phyloP scores from a whole-genome alignment of 2,113 vertebrate species.

The Rhodinocichla rosea region DNA sequence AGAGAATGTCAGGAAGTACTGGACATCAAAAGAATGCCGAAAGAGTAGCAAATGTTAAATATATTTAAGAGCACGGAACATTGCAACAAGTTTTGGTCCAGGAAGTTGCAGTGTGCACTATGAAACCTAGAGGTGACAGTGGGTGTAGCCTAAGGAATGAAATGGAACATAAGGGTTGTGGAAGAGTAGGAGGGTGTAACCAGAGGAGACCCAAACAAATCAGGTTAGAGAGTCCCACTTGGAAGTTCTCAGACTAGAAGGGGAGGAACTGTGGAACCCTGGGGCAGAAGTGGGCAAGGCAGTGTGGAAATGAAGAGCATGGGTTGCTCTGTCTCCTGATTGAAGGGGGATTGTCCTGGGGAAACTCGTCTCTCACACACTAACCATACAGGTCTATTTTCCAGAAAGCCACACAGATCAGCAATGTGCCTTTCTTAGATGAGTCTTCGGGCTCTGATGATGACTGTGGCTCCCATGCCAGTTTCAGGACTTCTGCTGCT shows the following conservation, averaged over 20 bases:
- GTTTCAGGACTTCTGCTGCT: slow-evolving; percentile 79
- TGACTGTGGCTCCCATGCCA: slow-evolving; percentile 85
- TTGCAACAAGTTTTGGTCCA: neutral
- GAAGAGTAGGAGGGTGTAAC: neutral
- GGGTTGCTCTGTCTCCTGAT: neutral
- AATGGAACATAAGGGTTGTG: neutral
- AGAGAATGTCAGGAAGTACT: neutral
- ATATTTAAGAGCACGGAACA: neutral
- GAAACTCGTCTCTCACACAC: neutral
- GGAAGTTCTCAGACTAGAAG: neutral
- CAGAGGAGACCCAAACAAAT: neutral
- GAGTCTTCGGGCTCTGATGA: slow-evolving; percentile 89
- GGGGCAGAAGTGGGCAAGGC: neutral
- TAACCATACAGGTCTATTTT: neutral
- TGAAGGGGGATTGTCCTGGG: neutral
- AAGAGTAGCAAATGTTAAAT: neutral
- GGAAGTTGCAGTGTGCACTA: neutral
- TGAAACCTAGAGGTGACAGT: neutral
- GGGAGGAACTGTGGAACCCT: neutral
- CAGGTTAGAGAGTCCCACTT: neutral
- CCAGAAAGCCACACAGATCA: slow-evolving; percentile 90
- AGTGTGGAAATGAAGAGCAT: neutral
- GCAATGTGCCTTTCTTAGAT: slow-evolving; percentile 83
- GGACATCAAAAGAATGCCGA: neutral
- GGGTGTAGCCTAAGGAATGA: neutral